Conservation (phyloP, 1,140 invertebrate species). For the Drosophila rufa region DNA sequence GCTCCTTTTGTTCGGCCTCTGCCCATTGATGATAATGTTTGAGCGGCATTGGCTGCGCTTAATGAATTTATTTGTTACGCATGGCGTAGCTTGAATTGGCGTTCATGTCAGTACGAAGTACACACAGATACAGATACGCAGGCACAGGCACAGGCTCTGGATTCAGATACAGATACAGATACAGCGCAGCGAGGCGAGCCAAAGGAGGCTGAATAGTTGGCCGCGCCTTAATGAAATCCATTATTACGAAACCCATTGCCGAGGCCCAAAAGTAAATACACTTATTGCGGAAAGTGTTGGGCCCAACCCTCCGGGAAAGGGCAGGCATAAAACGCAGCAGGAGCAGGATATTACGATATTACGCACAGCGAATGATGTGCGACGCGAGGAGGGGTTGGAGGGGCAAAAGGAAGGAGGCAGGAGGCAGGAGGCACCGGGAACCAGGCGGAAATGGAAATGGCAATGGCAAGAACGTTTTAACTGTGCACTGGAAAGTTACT, state of each 20-base stretch:
- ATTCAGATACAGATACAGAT: slow-evolving; percentile 1
- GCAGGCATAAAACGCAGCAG: slow-evolving; percentile 78
- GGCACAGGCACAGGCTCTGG: background rate
- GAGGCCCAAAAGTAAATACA: slow-evolving; percentile 73
- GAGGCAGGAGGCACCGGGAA: slow-evolving; percentile 14
- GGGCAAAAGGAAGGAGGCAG: background rate
- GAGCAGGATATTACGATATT: slow-evolving; percentile 74
- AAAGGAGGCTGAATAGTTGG: slow-evolving; percentile 60
- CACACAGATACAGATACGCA: background rate
- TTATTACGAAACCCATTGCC: slow-evolving; percentile 80
- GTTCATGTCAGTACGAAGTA: slow-evolving; percentile 46
- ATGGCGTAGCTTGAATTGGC: slow-evolving; percentile 83
- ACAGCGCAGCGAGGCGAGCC: slow-evolving; percentile 3
- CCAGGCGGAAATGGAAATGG: slow-evolving; percentile 49
- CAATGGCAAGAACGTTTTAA: slow-evolving; percentile 38
- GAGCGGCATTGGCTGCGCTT: slow-evolving; percentile 86
- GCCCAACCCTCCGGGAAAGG: slow-evolving; percentile 39
- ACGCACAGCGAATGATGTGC: slow-evolving; percentile 52
- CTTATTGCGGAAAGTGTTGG: slow-evolving; percentile 82
- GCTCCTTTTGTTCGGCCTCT: slow-evolving; percentile 49
- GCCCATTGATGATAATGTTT: slow-evolving; percentile 75
- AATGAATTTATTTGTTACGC: slow-evolving; percentile 87
- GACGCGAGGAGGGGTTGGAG: slow-evolving; percentile 11
- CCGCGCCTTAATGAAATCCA: slow-evolving; percentile 79
- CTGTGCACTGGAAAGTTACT: slow-evolving; percentile 18